Base-by-base conservation (phyloP, 30 jellyfish, hydroid and myxozoan genomes). In the Chrysaora quinquecirrha region DNA sequence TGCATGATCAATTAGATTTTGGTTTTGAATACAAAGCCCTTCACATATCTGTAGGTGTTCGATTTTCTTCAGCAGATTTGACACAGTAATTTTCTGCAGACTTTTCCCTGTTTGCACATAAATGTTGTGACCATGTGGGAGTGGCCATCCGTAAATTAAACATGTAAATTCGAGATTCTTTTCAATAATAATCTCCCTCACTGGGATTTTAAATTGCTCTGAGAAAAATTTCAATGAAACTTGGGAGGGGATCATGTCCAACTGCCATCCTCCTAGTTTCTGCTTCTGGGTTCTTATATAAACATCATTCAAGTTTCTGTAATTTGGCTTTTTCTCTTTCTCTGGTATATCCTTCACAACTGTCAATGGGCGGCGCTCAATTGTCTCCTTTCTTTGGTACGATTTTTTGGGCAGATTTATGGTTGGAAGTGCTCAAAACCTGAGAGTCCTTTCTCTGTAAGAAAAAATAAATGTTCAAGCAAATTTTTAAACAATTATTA, bases 21-120 rank as follows among this genome's bases (percentile, higher is more conserved):
- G 58, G 58, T 43, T 43, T 43, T 43, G 58, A 43, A 43, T 19
- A 58, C 31, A 6, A 11, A 58, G 31, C 28, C 72, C 72, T 19
- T 58, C 72, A 20, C 72, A 58, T 25, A 58, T 58, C 31, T 58
- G 72, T 20, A 58, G 32, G 72, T 58, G 31, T 20, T 58, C 72
- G 6, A 58, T 25, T 20, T 19, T 20, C 32, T 58, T 58, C 72
- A 58, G 72, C 31, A 58, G 72, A 25, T 58, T 20, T 20, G 72
- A 58, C 11, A 58, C 72, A 20, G 72, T 58, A 20, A 58, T 25
- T 10, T 58, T 58, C 31, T 20, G 31, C 28, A 25, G 21, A 58
- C 72, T 58, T 19, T 25, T 20, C 31, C 32, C 72, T 19, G 28
- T 19, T 20, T 58, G 28, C 28, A 25, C 28, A 25, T 58, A 6